These are phyloP conservation scores for Dichetophora obliterata DNA, from an alignment of 2,888 invertebrate genomes.

Conservation along the genomic window DNA sequence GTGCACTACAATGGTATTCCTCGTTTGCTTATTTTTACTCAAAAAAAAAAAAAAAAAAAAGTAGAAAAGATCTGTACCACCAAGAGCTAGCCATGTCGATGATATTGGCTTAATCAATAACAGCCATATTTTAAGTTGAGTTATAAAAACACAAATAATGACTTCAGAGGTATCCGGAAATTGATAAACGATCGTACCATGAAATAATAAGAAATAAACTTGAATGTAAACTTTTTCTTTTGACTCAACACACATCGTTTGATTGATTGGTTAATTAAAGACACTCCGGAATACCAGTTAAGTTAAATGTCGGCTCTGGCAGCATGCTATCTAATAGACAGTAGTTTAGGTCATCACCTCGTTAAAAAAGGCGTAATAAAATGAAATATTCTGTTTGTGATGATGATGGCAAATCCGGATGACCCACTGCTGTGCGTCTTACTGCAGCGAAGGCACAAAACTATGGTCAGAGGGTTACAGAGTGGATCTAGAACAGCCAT, in stretches of 20 bases:
- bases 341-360: constrained; percentile 50
- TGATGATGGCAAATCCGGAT: constrained; percentile 28
- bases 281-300: neutral
- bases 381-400: constrained; percentile 39
- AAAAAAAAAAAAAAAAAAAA: no score
- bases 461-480: no score
- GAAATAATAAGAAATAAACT: constrained; percentile 14
- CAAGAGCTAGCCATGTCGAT: no score
- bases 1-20: no score
- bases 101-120: no score
- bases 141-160: no score
- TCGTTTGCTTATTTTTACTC: no score
- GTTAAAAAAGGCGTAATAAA: constrained; percentile 48
- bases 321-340: constrained; percentile 12
- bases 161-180: no score
- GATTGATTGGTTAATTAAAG: constrained; percentile 27
- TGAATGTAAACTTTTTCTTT: constrained; percentile 1
- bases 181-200: no score
- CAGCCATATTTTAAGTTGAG: no score
- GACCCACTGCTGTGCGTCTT: constrained; percentile 46
- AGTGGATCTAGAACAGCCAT: neutral
- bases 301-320: neutral
- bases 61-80: no score
- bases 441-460: neutral
- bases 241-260: neutral